phyloP scores from a whole-genome alignment of 2,113 vertebrate genomes.

The Scophthalmus maximus region DNA sequence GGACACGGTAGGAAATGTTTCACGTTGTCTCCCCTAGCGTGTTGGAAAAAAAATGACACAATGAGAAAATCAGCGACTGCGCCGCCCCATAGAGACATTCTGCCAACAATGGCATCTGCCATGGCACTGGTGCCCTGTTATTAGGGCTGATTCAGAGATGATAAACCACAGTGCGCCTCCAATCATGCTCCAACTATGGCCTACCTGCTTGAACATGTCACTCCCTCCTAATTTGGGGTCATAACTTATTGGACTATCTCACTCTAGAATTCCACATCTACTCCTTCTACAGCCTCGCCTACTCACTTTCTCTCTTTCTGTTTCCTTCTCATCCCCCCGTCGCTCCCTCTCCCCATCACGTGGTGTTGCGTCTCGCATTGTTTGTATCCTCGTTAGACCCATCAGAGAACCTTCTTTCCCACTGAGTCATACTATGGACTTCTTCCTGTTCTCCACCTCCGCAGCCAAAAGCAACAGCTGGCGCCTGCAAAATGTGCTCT shows the following conservation, averaged over 20 bases:
- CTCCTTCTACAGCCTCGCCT: too few species aligned
- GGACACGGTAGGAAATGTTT: conserved; percentile 87
- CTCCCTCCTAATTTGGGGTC: conserved; percentile 67
- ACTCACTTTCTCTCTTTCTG: neutral
- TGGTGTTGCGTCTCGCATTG: conserved; percentile 46
- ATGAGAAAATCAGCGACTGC: conserved; percentile 20
- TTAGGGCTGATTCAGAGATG: conserved; percentile 47
- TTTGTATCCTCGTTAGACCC: conserved; percentile 49
- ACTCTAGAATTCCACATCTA: too few species aligned
- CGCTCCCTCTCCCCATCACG: neutral
- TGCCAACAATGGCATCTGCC: conserved; percentile 33
- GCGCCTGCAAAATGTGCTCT: conserved; percentile 68
- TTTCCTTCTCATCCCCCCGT: neutral
- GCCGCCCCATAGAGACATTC: neutral
- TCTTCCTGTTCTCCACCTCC: conserved; percentile 59
- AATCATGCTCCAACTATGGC: conserved; percentile 31
- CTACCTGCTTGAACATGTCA: conserved; percentile 67
- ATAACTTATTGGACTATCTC: conserved; percentile 30
- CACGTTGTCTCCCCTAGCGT: conserved; percentile 6
- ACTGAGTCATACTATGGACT: conserved; percentile 67
- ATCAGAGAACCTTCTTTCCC: conserved; percentile 65
- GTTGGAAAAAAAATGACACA: neutral
- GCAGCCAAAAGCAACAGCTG: conserved; percentile 75
- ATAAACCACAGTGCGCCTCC: conserved; percentile 45
- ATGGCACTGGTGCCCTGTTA: conserved; percentile 22